Evolutionary conservation across 1,140 invertebrate species (phyloP).

Genomic region (Drosophila bocqueti): DNA sequence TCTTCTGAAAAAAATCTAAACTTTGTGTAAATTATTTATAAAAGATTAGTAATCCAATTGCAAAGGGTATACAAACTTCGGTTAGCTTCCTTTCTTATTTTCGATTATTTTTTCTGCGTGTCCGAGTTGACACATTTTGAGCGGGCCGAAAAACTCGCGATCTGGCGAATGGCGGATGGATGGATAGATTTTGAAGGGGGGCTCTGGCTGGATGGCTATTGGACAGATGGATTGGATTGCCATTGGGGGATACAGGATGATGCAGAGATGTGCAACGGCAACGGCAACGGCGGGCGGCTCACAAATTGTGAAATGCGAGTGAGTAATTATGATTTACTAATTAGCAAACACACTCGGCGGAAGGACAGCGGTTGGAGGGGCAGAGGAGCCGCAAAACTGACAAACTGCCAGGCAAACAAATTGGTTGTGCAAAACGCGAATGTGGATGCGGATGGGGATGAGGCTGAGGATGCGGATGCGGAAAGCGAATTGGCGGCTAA

Average conservation of each 20-base stretch:
- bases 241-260: constrained; percentile 28
- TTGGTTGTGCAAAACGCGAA: constrained; percentile 33
- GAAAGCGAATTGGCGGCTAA: constrained; percentile 52
- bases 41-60: too few species aligned
- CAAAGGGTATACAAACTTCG: too few species aligned
- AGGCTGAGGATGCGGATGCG: constrained; percentile 16
- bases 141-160: constrained; percentile 19
- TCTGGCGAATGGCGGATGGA: constrained; percentile 33
- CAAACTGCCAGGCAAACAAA: constrained; percentile 55
- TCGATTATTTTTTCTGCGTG: constrained; percentile 3
- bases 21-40: too few species aligned
- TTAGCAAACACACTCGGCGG: constrained; percentile 69
- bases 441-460: neutral
- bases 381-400: constrained; percentile 50
- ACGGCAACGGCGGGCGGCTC: constrained; percentile 18
- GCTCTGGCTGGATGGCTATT: neutral
- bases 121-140: constrained; percentile 26
- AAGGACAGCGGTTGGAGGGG: neutral
- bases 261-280: neutral
- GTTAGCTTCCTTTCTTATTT: too few species aligned
- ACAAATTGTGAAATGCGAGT: constrained; percentile 76
- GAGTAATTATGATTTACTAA: constrained; percentile 83
- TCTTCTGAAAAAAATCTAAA: too few species aligned
- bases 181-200: constrained; percentile 16
- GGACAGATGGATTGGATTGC: constrained; percentile 42